Base-by-base conservation (phyloP, 2,797 vertebrate species). In the Intellagama lesueurii region DNA sequence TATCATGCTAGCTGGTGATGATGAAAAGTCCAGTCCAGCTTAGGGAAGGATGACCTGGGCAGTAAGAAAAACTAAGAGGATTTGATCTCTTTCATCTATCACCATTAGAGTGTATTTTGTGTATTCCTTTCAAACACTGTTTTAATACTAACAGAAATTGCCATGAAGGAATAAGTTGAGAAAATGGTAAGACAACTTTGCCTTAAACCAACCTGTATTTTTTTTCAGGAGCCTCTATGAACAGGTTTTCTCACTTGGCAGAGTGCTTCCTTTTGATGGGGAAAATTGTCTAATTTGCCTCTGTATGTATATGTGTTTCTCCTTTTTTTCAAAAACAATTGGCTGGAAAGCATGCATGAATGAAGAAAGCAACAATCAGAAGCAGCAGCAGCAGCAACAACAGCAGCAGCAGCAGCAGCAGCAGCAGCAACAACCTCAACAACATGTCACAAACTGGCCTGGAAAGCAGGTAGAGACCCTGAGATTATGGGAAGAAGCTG, bases 401-500 rank as follows among this genome's bases (percentile, higher is more conserved):
- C 96, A 96, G 0, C 96, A 97, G 32, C 97, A 97, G 0, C 97
- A 97, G 0, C 96, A 96, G 0, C 96, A 96, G 0, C 98, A 96
- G 0, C 98, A 98, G 0, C 97, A 98, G 0, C 97, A 96, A 0
- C 96, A 95, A 0, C 96, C 95, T 0, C 96, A 96, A 0, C 97
- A 97, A 0, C 97, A 97, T 6, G 96, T 97, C 83, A 95, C 97
- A 44, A 97, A 96, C 93, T 97, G 97, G 97, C 97, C 97, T 87
- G 97, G 97, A 88, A 97, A 97, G 95, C 97, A 97, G 96, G 97
- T 97, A 89, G 97, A 97, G 94, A 97, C 97, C 83, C 91, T 97
- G 96, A 97, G 97, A 90, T 95, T 97, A 86, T 97, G 97, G 97
- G 97, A 97, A 96, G 97, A 97, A 94, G 97, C 97, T 90, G 97